A percentile compares a stretch with the other conserved stretches of the same genome.
These are phyloP conservation scores for Drosophila grimshawi DNA, from an alignment of 1,140 invertebrate genomes.

Conservation along the genomic window DNA sequence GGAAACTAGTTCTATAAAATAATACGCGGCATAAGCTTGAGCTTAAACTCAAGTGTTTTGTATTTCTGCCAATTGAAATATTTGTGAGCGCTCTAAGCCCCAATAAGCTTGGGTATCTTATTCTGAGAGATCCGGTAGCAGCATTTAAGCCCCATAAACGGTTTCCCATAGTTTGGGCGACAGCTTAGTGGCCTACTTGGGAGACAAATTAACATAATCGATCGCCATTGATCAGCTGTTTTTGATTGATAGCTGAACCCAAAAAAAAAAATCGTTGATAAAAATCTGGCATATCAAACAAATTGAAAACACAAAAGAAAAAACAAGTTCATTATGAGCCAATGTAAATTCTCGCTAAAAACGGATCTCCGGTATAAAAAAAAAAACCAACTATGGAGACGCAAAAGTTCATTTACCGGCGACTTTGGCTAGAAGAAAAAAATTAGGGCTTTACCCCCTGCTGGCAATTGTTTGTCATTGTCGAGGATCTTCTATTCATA, in stretches of 20 bases:
- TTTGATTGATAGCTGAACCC: slow-evolving; percentile 22
- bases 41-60: slow-evolving; percentile 37
- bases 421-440: neutral
- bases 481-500: slow-evolving; percentile 17
- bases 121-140: slow-evolving; percentile 46
- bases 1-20: slow-evolving; percentile 39
- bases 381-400: slow-evolving; percentile 1
- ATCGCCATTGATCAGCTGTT: slow-evolving; percentile 26
- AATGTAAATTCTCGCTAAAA: slow-evolving; percentile 2
- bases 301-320: slow-evolving; percentile 17
- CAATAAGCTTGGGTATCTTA: slow-evolving; percentile 6
- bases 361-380: slow-evolving; percentile 26
- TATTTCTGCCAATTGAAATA: slow-evolving; percentile 24
- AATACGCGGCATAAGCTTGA: slow-evolving; percentile 21
- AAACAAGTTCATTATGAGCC: neutral
- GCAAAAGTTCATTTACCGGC: slow-evolving; percentile 47
- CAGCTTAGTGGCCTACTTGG: slow-evolving; percentile 49
- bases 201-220: slow-evolving; percentile 50
- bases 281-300: slow-evolving; percentile 17
- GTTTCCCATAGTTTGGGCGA: slow-evolving; percentile 25
- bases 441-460: neutral
- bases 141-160: slow-evolving; percentile 33
- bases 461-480: slow-evolving; percentile 16
- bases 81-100: slow-evolving; percentile 12
- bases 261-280: slow-evolving; percentile 17